Base-by-base conservation (phyloP, 1,140 invertebrate genomes). In the Drosophila sturtevanti region DNA sequence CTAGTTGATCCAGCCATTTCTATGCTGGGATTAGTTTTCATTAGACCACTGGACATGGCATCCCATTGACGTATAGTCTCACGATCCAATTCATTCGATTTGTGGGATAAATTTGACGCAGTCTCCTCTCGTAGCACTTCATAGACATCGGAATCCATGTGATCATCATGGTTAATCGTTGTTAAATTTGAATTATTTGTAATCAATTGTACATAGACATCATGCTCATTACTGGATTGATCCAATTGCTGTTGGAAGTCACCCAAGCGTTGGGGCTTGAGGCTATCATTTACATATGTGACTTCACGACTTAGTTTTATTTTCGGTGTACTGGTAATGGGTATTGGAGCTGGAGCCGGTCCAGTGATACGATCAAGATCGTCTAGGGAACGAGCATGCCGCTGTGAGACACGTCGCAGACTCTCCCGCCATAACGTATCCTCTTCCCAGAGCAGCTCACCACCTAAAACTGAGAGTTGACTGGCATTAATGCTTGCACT, bases 31-130 rank as follows among this genome's bases (percentile, higher is more conserved):
- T 70, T 84, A 54, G 91, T 92, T 87, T 94, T 94, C 93, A 93
- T 93, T 60, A 94, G 89, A 73, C 93, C 96, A 93, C 96, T 96
- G 48, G 96, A 97, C 94, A 97, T 94, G 68, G 97, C 94, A 92
- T 97, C 96, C 96, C 96, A 97, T 86, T 97, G 96, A 34, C 96
- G 93, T 73, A 97, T 93, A 74, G 96, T 97, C 92, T 97, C 96
- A 79, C 96, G 94, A 93, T 97, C 96, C 76, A 97, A 95, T 90
- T 96, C 96, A 93, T 94, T 94, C 58, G 93, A 93, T 66, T 92
- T 92, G 48, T 87, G 81, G 11, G 89, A 92, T 44, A 89, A 72
- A 72, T 89, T 82, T 4, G 89, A 91, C 22, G 69, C 79, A 0
- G 84, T 87, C 41, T 92, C 91, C 37, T 90, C 90, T 0, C 91